Conservation (phyloP, 1,140 invertebrate species). For the Drosophila sturtevanti region DNA sequence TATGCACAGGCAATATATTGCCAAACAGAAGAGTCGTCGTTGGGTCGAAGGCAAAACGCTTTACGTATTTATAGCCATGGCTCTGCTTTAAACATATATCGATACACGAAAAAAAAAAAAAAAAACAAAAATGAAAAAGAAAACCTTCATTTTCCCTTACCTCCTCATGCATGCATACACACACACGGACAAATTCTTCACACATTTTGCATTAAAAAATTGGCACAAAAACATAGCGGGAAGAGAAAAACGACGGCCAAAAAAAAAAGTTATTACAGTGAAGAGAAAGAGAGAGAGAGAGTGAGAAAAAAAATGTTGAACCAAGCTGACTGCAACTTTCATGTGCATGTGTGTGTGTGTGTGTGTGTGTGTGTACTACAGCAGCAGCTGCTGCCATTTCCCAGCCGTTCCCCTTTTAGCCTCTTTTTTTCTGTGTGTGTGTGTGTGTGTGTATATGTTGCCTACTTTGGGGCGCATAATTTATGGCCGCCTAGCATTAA, state of each 20-base stretch:
- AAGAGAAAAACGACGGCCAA: slow-evolving; percentile 42
- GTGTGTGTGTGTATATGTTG: slow-evolving; percentile 25
- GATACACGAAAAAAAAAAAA: slow-evolving; percentile 48
- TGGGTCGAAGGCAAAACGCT: slow-evolving; percentile 57
- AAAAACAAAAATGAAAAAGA: slow-evolving; percentile 3
- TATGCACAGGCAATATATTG: slow-evolving; percentile 33
- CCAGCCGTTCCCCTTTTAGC: slow-evolving; percentile 51
- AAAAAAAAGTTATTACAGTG: slow-evolving; percentile 67
- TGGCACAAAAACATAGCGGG: slow-evolving; percentile 60
- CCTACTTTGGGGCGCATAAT: slow-evolving; percentile 72
- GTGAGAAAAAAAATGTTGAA: slow-evolving; percentile 51
- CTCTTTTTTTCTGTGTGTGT: slow-evolving; percentile 12
- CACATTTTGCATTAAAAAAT: slow-evolving; percentile 61
- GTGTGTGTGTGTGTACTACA: slow-evolving; percentile 24
- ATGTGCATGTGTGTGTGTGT: slow-evolving; percentile 26
- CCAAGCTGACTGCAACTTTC: slow-evolving; percentile 70
- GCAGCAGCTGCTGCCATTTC: slow-evolving; percentile 74
- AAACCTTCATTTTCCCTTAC: background rate
- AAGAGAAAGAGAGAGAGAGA: slow-evolving; percentile 44
- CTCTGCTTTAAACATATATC: slow-evolving; percentile 52
- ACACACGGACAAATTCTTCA: slow-evolving; percentile 19
- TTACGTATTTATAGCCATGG: slow-evolving; percentile 66
- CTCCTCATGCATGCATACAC: background rate
- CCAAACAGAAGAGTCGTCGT: background rate
- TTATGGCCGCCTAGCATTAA: slow-evolving; percentile 76